Percentiles rank a stretch among this genome's conserved stretches.
phyloP scores from a whole-genome alignment of 2,113 vertebrate species.

The Hippopotamus amphibius region DNA sequence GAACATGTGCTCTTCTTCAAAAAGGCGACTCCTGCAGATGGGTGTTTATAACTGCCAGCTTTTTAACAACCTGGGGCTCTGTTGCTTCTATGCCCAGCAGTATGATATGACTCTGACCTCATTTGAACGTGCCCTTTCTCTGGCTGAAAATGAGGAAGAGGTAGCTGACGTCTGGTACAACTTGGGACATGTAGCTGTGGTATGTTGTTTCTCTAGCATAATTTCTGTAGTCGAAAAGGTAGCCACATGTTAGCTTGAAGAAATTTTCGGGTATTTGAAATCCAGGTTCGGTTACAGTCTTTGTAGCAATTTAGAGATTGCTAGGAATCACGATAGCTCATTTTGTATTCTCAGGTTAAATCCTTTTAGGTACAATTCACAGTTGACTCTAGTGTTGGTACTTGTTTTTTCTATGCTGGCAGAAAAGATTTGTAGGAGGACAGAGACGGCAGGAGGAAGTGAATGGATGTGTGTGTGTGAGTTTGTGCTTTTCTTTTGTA shows the following conservation, averaged over 20 bases:
- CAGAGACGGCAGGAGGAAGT: not conserved
- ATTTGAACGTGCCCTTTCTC: slow-evolving; percentile 94
- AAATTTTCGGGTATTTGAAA: not conserved
- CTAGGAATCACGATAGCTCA: not conserved
- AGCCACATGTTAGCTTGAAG: not conserved
- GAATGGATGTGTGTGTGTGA: not conserved
- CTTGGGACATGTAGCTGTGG: slow-evolving; percentile 96
- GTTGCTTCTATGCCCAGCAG: slow-evolving; percentile 99
- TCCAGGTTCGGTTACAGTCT: not conserved
- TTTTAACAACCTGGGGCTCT: slow-evolving; percentile 98
- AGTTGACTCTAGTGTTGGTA: not conserved
- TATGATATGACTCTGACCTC: slow-evolving; percentile 98
- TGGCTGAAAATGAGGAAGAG: slow-evolving; percentile 94
- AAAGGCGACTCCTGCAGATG: slow-evolving; percentile 97
- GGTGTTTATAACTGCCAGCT: slow-evolving; percentile 98
- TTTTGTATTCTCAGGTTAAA: not conserved
- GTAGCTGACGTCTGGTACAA: slow-evolving; percentile 99
- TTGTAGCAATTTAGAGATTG: not conserved
- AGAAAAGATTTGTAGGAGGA: not conserved
- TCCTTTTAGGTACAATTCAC: not conserved
- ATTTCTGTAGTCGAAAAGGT: not conserved
- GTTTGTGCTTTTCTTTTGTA: slow-evolving; percentile 73
- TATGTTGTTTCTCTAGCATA: slow-evolving; percentile 83
- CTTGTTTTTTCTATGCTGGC: not conserved
- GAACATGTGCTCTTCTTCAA: slow-evolving; percentile 62